Evolutionary conservation across 2,113 vertebrate genomes (phyloP), one percentile per base, ranked within the genome.

Genomic region (Felis catus): DNA sequence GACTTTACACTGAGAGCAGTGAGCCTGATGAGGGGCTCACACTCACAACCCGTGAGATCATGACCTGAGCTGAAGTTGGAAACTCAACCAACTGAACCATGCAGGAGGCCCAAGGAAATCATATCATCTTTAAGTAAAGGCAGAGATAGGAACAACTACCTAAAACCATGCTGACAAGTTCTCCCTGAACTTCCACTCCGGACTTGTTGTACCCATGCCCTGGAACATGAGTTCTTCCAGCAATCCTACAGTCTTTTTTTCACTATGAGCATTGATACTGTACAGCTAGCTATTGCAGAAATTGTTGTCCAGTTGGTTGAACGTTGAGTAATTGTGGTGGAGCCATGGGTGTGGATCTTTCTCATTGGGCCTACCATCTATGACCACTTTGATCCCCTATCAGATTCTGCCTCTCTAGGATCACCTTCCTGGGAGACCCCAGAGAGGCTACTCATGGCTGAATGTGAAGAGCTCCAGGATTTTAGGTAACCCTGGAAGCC

Each of bases 181-280:
- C 27, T 63, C 15, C 12, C n/a, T 45, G 63, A 25, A 71, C 14
- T 58, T 6, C 33, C 10, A 25, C 27, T 27, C 53, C 45, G 61
- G 48, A 73, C 36, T 10, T 33, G 12, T 10, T 31, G 3, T 14
- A 13, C 29, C 36, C 79, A 7, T 45, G 53, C 6, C 18, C 12
- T 80, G 11, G 13, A 33, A 27, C 4, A 3, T 51, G 41, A 53
- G 4, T 65, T 29, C 11, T 55, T 80, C 39, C 15, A 55, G 51
- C 61, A 39, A 8, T 27, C 33, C 11, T 23, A 51, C 58, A 19
- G 0, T 36, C 65, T 16, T 10, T 36, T 23, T 55, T 36, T 78
- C 31, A n/a, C 21, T 9, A 0, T 48, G 7, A n/a, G 4, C 29
- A 66, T 6, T 19, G 25, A 27, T 63, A 5, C 7, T 15, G 41